These are phyloP conservation scores for Pyrgilauda ruficollis DNA, from an alignment of 2,113 vertebrate species.

Conservation along the genomic window DNA sequence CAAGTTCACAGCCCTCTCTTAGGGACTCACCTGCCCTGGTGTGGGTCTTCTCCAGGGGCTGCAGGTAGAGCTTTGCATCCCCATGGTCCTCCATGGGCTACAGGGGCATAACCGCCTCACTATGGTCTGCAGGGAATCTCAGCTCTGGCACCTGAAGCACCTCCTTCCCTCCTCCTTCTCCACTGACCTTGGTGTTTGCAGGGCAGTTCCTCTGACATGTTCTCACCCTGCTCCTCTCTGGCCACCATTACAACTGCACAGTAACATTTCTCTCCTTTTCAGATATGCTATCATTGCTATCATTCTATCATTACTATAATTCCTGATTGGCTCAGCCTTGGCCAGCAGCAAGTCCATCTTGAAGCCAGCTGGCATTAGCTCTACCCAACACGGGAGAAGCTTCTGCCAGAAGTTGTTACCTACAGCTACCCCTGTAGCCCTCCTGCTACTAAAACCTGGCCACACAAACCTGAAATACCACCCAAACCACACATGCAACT, in stretches of 20 bases:
- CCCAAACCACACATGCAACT: background rate
- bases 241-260: background rate
- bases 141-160: background rate
- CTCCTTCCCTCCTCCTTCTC: background rate
- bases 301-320: background rate
- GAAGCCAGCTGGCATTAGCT: background rate
- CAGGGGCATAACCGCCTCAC: background rate
- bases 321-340: background rate
- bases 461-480: background rate
- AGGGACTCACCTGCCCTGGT: background rate
- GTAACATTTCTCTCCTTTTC: background rate
- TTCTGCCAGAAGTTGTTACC: background rate
- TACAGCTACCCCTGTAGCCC: background rate
- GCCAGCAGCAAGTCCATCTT: background rate
- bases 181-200: background rate
- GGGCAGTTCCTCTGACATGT: background rate
- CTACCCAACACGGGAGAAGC: background rate
- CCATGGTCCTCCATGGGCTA: background rate
- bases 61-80: background rate
- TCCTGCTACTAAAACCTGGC: background rate
- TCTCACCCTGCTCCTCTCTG: background rate
- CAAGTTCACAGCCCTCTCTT: background rate
- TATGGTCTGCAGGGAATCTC: background rate
- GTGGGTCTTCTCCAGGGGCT: background rate
- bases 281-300: background rate